A percentile compares a stretch with the other conserved stretches of the same genome.
phyloP scores from a whole-genome alignment of 2,797 vertebrate genomes.

The Alfaro cultratus region DNA sequence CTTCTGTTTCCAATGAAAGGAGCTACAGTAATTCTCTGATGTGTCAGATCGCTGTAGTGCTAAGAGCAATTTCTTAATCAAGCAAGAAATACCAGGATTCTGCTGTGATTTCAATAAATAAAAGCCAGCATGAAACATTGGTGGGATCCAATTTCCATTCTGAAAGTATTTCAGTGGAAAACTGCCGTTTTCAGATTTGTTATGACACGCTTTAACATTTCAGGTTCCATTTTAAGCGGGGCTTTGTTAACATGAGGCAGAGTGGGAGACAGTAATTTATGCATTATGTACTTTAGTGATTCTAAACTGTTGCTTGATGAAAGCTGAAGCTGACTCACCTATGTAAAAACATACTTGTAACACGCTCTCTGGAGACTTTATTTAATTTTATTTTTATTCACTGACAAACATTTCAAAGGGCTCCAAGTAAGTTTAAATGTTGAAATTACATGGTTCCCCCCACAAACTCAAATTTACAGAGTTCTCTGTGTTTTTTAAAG shows the following conservation, averaged over 20 bases:
- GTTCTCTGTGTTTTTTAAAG: background rate
- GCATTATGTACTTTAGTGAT: background rate
- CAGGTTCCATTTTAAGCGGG: background rate
- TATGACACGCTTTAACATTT: background rate
- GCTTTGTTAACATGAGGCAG: background rate
- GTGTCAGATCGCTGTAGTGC: constrained; percentile 3
- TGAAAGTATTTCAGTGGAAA: constrained; percentile 4
- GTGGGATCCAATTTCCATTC: constrained; percentile 5
- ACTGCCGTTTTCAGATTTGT: constrained; percentile 5
- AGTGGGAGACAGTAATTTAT: constrained; percentile 6
- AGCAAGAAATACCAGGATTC: constrained; percentile 12
- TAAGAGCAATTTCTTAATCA: constrained; percentile 14
- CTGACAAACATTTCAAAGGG: constrained; percentile 6
- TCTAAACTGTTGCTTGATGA: constrained; percentile 5
- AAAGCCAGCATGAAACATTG: background rate
- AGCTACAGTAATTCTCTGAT: background rate
- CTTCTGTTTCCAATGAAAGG: background rate
- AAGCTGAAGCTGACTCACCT: constrained; percentile 4
- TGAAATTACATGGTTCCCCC: background rate
- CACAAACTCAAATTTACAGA: background rate
- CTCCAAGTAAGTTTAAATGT: constrained; percentile 2
- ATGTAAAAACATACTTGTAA: constrained; percentile 1
- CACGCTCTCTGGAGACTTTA: background rate
- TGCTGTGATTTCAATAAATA: constrained; percentile 16
- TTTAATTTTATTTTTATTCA: background rate